These are phyloP conservation scores for Tromatobia lineatoria DNA, from an alignment of 2,888 invertebrate genomes.

Conservation along the genomic window DNA sequence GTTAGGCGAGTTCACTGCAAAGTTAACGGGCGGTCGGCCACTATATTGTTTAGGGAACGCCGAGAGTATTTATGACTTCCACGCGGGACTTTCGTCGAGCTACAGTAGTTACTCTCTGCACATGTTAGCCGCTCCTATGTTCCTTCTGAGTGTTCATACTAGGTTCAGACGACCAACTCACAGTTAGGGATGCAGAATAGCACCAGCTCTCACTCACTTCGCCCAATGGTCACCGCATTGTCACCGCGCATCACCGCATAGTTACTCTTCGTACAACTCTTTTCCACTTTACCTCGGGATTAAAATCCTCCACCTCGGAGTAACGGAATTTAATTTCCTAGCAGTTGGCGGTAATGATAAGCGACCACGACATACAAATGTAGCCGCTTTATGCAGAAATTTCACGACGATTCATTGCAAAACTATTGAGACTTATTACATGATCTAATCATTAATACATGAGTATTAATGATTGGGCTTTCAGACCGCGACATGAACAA, in stretches of 20 bases:
- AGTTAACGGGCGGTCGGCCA: constrained; percentile 76
- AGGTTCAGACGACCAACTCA: constrained; percentile 37
- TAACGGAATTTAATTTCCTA: background rate
- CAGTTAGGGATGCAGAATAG: constrained; percentile 60
- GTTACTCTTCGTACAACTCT: constrained; percentile 75
- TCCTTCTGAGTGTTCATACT: constrained; percentile 34
- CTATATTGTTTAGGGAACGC: constrained; percentile 82
- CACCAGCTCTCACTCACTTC: constrained; percentile 53
- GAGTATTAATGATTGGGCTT: too few species aligned
- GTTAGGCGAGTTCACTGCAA: constrained; percentile 81
- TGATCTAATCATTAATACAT: too few species aligned
- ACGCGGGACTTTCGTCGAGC: constrained; percentile 68
- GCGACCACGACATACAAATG: too few species aligned
- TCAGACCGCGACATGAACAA: too few species aligned
- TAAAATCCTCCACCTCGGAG: background rate
- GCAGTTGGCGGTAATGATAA: too few species aligned
- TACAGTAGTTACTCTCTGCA: constrained; percentile 41
- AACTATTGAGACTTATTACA: too few species aligned
- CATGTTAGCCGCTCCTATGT: constrained; percentile 34
- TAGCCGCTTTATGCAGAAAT: too few species aligned
- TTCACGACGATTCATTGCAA: too few species aligned
- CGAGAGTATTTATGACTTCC: constrained; percentile 80
- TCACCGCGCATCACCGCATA: constrained; percentile 47
- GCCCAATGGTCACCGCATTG: constrained; percentile 54
- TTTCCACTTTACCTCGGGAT: constrained; percentile 69